phyloP scores from a whole-genome alignment of 2,888 invertebrate species.

The Serripes groenlandicus region DNA sequence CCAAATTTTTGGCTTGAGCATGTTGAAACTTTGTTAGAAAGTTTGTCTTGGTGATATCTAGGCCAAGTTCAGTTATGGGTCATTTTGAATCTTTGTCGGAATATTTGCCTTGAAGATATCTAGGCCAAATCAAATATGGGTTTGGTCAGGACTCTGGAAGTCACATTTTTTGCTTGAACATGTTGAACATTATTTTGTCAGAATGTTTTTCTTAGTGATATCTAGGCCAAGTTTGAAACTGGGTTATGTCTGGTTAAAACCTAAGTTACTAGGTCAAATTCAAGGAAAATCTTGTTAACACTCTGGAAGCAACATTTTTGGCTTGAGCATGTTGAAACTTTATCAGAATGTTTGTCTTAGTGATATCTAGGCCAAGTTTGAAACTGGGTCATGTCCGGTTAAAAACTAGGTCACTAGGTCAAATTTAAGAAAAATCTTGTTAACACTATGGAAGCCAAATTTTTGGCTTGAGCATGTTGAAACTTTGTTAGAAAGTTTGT shows the following conservation, averaged over 20 bases:
- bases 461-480: not conserved
- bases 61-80: not conserved
- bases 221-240: not conserved
- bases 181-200: not conserved
- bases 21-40: not conserved
- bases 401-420: not conserved
- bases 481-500: not conserved
- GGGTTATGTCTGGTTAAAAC: not conserved
- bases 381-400: not conserved
- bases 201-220: constrained; percentile 4
- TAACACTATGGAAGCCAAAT: not conserved
- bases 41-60: not conserved
- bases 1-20: not conserved
- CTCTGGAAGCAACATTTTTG: not conserved
- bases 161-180: not conserved
- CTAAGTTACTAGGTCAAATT: constrained; percentile 7
- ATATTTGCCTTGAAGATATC: no score
- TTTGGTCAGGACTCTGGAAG: not conserved
- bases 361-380: not conserved
- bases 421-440: not conserved
- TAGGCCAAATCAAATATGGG: not conserved
- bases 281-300: not conserved
- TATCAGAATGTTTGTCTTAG: not conserved
- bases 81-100: not conserved
- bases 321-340: not conserved